These are phyloP conservation scores for Pissodes strobi DNA, from an alignment of 1,140 invertebrate genomes.

Conservation along the genomic window DNA sequence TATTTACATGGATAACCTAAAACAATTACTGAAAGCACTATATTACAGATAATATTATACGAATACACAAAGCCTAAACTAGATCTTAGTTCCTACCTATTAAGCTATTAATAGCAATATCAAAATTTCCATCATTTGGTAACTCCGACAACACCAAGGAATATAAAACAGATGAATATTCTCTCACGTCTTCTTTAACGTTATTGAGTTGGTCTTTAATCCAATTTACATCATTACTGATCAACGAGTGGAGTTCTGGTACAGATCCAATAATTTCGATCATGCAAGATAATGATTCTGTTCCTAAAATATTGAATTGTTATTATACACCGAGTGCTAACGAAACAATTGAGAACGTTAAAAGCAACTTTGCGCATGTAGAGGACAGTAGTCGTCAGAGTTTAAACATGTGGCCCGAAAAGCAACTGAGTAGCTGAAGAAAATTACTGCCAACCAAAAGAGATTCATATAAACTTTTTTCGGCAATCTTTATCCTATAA, in stretches of 20 bases:
- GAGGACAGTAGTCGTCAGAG: too few species aligned
- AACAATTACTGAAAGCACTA: too few species aligned
- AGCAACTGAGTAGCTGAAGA: too few species aligned
- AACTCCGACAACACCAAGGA: slow-evolving; percentile 60
- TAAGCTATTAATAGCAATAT: slow-evolving; percentile 61
- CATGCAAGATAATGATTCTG: slow-evolving; percentile 70
- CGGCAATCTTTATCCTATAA: too few species aligned
- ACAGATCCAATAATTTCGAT: slow-evolving; percentile 75
- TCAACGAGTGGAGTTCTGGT: slow-evolving; percentile 53
- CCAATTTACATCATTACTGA: slow-evolving; percentile 60
- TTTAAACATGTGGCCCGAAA: too few species aligned
- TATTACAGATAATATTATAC: too few species aligned
- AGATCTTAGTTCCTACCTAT: slow-evolving; percentile 44
- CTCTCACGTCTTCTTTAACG: slow-evolving; percentile 75
- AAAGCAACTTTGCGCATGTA: background rate
- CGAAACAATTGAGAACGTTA: too few species aligned
- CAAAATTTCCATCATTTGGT: slow-evolving; percentile 60
- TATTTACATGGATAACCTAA: too few species aligned
- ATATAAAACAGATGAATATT: slow-evolving; percentile 70
- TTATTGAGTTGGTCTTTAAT: slow-evolving; percentile 67
- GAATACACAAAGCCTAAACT: too few species aligned
- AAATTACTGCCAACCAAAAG: too few species aligned
- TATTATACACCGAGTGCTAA: too few species aligned
- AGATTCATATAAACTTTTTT: too few species aligned
- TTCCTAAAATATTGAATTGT: slow-evolving; percentile 56